These are phyloP conservation scores for Helarctos malayanus DNA, from an alignment of 2,797 vertebrate species.

Conservation along the genomic window DNA sequence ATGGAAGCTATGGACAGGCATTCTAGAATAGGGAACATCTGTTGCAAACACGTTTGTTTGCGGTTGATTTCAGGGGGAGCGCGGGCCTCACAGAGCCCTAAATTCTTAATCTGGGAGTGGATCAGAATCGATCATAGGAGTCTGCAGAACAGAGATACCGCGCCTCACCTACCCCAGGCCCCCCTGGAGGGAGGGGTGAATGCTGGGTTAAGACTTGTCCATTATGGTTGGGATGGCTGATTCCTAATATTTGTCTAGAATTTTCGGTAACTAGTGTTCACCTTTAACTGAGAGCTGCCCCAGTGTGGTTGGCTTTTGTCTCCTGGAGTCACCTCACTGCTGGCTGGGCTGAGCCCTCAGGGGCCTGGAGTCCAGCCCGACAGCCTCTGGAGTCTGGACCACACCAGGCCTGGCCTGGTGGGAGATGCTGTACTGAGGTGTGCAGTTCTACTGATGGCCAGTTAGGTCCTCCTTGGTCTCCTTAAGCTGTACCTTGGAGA, in stretches of 20 bases:
- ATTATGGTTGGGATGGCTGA: background rate
- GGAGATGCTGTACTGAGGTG: background rate
- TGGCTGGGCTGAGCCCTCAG: background rate
- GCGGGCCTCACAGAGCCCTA: background rate
- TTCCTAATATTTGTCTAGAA: background rate
- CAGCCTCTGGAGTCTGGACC: background rate
- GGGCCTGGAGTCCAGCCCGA: too few species aligned
- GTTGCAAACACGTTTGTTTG: background rate
- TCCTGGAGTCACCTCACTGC: background rate
- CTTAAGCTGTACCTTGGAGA: background rate
- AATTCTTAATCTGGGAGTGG: background rate
- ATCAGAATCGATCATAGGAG: background rate
- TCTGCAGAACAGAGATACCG: background rate
- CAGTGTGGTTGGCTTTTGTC: background rate
- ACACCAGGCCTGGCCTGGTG: background rate
- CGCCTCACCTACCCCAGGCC: background rate
- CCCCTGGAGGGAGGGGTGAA: background rate
- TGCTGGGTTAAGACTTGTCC: fast-evolving
- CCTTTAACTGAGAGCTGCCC: background rate
- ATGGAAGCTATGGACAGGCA: background rate
- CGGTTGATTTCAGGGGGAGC: background rate
- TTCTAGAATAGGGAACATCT: background rate
- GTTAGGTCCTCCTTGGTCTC: background rate
- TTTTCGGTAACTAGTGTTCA: background rate
- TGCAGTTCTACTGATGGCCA: background rate